Evolutionary conservation across 2,113 vertebrate species (phyloP).

Genomic region (Corythornis vintsioides): DNA sequence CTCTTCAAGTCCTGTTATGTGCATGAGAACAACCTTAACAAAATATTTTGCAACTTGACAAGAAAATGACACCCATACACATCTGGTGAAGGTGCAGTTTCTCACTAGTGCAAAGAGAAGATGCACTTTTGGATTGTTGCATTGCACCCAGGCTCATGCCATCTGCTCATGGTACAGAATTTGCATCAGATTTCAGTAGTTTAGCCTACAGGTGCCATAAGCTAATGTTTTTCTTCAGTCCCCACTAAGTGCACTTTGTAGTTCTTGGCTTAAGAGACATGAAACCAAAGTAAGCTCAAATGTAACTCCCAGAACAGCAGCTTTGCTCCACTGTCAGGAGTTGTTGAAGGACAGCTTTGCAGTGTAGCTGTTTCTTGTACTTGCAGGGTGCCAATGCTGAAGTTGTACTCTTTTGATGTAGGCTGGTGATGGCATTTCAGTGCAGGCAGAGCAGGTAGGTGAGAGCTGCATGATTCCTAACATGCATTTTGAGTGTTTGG

Average conservation of each 20-base stretch:
- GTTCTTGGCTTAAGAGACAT: not conserved
- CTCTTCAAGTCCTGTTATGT: not conserved
- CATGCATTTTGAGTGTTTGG: not conserved
- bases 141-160: not conserved
- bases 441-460: not conserved
- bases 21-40: not conserved
- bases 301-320: not conserved
- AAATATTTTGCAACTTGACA: not conserved
- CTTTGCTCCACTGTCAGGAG: not conserved
- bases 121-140: not conserved
- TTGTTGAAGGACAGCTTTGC: not conserved
- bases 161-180: rapidly evolving
- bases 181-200: not conserved
- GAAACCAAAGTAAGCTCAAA: not conserved
- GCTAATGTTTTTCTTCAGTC: not conserved
- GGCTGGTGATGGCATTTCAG: not conserved
- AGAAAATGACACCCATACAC: not conserved
- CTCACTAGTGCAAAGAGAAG: not conserved
- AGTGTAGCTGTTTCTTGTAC: not conserved
- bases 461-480: not conserved
- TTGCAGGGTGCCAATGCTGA: not conserved
- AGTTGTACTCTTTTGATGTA: not conserved
- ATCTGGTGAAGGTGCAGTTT: not conserved
- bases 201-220: not conserved
- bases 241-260: not conserved